Percentiles rank a stretch among this genome's conserved stretches.
These are phyloP conservation scores for Syngnathus acus DNA, from an alignment of 2,797 vertebrate species.

Conservation along the genomic window DNA sequence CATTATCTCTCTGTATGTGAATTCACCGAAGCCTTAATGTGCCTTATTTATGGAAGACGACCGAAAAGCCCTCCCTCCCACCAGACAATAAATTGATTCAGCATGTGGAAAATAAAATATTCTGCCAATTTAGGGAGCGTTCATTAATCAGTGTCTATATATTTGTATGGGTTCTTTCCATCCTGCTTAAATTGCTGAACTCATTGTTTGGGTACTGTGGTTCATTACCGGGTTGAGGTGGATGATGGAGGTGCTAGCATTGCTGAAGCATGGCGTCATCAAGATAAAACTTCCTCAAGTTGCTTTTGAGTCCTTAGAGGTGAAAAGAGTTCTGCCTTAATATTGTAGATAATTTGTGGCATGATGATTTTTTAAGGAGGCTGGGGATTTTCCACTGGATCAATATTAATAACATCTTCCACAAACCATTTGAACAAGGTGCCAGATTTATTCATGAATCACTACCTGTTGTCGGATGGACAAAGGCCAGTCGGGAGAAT, in stretches of 20 bases:
- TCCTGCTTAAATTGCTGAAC: background rate
- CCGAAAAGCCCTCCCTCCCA: conserved; percentile 12
- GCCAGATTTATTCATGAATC: conserved; percentile 29
- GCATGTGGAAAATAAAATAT: conserved; percentile 3
- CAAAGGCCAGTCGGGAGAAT: conserved; percentile 15
- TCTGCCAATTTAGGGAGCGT: conserved; percentile 2
- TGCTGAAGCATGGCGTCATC: conserved; percentile 13
- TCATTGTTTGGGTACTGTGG: background rate
- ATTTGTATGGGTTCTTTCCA: background rate
- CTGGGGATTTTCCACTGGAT: conserved; percentile 54
- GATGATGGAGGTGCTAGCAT: conserved; percentile 29
- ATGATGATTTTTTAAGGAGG: conserved; percentile 66
- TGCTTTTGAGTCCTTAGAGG: conserved; percentile 29
- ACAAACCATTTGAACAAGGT: conserved; percentile 36
- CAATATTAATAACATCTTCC: conserved; percentile 41
- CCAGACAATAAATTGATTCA: conserved; percentile 10
- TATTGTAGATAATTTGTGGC: conserved; percentile 54
- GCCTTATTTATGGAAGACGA: conserved; percentile 29
- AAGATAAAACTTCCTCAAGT: conserved; percentile 40
- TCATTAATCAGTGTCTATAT: background rate
- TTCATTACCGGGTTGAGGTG: background rate
- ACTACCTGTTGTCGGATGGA: conserved; percentile 26
- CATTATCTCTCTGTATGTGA: conserved; percentile 24
- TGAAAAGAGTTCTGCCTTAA: conserved; percentile 41
- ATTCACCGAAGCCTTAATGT: conserved; percentile 24